Conservation (phyloP, 2,888 invertebrate genomes). For the Myopa testacea region DNA sequence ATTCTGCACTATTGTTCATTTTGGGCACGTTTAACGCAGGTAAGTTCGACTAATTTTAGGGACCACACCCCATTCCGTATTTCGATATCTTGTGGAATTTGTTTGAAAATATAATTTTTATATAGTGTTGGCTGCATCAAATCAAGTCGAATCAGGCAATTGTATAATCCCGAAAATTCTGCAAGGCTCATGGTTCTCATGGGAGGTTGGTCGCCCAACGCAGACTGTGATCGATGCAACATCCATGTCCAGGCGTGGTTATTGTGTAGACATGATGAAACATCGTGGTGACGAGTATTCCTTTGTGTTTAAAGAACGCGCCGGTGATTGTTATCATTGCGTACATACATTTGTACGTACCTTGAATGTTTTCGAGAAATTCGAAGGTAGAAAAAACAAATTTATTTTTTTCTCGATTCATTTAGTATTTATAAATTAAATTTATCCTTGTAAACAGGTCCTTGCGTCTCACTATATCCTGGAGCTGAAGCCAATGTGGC, state of each 20-base stretch:
- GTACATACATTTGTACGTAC: slow-evolving; percentile 87
- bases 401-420: not conserved
- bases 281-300: slow-evolving; percentile 88
- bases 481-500: slow-evolving; percentile 79
- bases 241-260: slow-evolving; percentile 80
- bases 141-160: slow-evolving; percentile 11
- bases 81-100: no score
- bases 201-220: slow-evolving; percentile 86
- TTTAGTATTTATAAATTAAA: not conserved
- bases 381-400: slow-evolving; percentile 76
- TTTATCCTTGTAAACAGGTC: slow-evolving; percentile 70
- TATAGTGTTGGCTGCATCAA: slow-evolving; percentile 5
- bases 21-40: slow-evolving; percentile 7
- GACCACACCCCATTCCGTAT: slow-evolving; percentile 33
- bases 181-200: slow-evolving; percentile 91
- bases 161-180: slow-evolving; percentile 84
- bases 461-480: slow-evolving; percentile 78
- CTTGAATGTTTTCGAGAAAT: slow-evolving; percentile 88
- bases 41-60: not conserved
- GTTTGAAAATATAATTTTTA: not conserved
- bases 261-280: slow-evolving; percentile 76
- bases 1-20: not conserved
- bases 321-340: slow-evolving; percentile 81
- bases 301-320: slow-evolving; percentile 78
- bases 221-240: slow-evolving; percentile 85